Evolutionary conservation across 2,888 invertebrate genomes (phyloP), one percentile per base, ranked within the genome.

Genomic region (Tipula unca): DNA sequence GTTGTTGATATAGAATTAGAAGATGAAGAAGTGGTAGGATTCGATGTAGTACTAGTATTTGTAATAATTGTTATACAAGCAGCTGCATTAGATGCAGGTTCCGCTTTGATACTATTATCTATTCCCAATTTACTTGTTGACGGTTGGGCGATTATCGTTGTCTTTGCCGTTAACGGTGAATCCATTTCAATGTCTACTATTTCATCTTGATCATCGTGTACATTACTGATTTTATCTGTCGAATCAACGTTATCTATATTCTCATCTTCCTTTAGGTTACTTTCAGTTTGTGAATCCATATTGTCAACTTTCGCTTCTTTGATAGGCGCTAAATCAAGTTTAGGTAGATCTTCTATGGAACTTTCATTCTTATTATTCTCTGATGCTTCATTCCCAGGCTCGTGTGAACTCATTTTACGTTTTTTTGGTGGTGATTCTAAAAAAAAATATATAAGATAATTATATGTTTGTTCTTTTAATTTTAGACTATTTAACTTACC

Each of bases 361-460:
- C 42, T 25, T 3, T 39, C 39, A 13, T 1, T 42, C 42, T 36
- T 25, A 29, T 8, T 25, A 8, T 8, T 25, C 14, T 25, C 42
- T 25, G 29, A n/a, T 13, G 32, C 4, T 13, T 39, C 20, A 29
- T 42, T 82, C 29, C 20, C 39, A n/a, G 17, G 29, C 14, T 82
- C 83, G n/a, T 86, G 29, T 25, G 86, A 17, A 84, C 85, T 86
- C 3, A 87, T 29, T 86, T 86, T 87, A 17, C 86, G 86, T 82
- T 86, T 86, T 82, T 87, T 87, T 3, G 87, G 87, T 42, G 87
- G 87, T 14, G 87, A 86, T 85, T 87, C 86, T 85, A 0, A 25
- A 42, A 48, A 85, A 8, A 14, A 42, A 20, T 54, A 85, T 82
- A 39, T 39, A 39, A 39, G 6, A 39, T 10, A 39, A 13, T 39